Evolutionary conservation across 1,140 invertebrate species (phyloP).

Genomic region (Zophobas atratus): DNA sequence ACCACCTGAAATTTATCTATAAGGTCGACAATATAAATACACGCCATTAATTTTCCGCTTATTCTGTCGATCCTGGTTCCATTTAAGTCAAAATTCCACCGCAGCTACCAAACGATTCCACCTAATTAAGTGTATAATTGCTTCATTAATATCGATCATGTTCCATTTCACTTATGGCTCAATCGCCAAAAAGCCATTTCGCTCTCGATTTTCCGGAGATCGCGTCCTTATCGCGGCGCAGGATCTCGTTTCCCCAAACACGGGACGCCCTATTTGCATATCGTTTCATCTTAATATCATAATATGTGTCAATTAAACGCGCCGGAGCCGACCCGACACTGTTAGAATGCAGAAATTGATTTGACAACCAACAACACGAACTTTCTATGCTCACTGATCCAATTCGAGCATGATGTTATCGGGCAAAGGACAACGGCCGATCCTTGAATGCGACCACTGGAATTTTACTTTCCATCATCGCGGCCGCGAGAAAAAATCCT

Average conservation of each 20-base stretch:
- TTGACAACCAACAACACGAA: constrained; percentile 27
- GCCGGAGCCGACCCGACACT: constrained; percentile 6
- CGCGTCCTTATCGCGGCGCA: not conserved
- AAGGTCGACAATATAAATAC: constrained; percentile 53
- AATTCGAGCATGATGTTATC: constrained; percentile 2
- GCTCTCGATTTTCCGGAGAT: constrained; percentile 25
- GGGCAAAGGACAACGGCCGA: constrained; percentile 7
- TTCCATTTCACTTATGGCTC: constrained; percentile 40
- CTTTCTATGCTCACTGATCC: constrained; percentile 20
- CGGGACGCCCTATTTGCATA: constrained; percentile 37
- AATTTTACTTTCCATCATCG: not conserved
- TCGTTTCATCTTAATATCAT: constrained; percentile 37
- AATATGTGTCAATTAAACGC: constrained; percentile 36
- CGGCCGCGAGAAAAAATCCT: no score
- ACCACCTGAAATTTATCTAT: constrained; percentile 52
- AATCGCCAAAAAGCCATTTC: constrained; percentile 37
- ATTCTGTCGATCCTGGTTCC: constrained; percentile 36
- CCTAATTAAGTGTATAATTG: constrained; percentile 54
- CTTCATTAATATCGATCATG: constrained; percentile 48
- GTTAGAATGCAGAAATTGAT: constrained; percentile 37
- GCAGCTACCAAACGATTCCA: constrained; percentile 50
- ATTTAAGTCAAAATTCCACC: constrained; percentile 47
- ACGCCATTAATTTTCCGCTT: constrained; percentile 51
- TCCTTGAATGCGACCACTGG: not conserved
- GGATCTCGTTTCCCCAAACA: constrained; percentile 33